Base-by-base conservation (phyloP, 2,797 vertebrate genomes). In the Oreochromis grahami region DNA sequence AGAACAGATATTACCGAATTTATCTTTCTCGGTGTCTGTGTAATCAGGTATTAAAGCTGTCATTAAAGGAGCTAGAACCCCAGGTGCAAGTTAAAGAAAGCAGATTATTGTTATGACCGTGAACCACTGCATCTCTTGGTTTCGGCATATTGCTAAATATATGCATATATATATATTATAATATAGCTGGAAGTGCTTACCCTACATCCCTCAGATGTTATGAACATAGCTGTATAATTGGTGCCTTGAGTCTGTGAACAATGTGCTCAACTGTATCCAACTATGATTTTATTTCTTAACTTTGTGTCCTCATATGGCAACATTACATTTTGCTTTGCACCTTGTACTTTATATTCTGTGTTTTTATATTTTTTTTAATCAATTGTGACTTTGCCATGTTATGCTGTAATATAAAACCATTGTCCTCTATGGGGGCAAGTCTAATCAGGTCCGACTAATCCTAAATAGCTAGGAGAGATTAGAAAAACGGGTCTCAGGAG, bases 311-410 rank as follows among this genome's bases (percentile, higher is more conserved):
- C 7, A 65, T 43, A 43, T 15, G 63, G n/a, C 12, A 43, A 68
- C 21, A 26, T 26, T 45, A 26, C 36, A 17, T 48, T 72, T 29
- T 19, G 8, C 21, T 72, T 72, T 5, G 68, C 43, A 48, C 43
- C 10, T 48, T 12, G 45, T 7, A 45, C 3, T 19, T 45, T 26
- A 48, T 2, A 48, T 29, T 72, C 41, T 2, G 12, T 0, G 5
- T 41, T 41, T 6, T 41, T 15, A 15, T 15, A 15, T 24, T 41
- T 14, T 14, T 7, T 41, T 41, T 24, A 24, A 24, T 41, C n/a
- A 68, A 43, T 43, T 41, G n/a, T 0, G 0, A 65, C 36, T 13
- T 1, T 68, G 21, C 13, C 0, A 41, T 68, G n/a, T 41, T 43
- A 10, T 43, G 3, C 8, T 68, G 63, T 15, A 68, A 68, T 21